Evolutionary conservation across 2,113 vertebrate species (phyloP).

Genomic region (Ceyx melanurus): DNA sequence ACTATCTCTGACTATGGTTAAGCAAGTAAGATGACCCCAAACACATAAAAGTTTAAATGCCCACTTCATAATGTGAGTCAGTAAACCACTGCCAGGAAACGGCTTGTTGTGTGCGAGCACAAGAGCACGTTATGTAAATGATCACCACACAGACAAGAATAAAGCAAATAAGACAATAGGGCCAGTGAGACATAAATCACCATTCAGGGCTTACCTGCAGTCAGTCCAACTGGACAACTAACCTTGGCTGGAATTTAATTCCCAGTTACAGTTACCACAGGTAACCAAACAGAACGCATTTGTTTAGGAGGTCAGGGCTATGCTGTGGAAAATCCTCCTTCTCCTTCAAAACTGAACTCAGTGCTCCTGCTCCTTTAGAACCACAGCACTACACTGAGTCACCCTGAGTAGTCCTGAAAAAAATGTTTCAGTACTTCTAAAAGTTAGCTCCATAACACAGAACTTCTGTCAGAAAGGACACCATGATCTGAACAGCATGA

Average conservation of each 20-base stretch:
- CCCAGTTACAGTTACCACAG: background rate
- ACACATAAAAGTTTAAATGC: background rate
- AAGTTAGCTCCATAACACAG: background rate
- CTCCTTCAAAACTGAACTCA: background rate
- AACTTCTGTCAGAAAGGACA: background rate
- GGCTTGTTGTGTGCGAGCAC: background rate
- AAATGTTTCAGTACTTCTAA: background rate
- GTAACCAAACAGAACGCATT: background rate
- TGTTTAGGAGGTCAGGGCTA: background rate
- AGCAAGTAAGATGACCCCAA: background rate
- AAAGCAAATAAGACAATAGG: background rate
- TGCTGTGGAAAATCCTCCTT: background rate
- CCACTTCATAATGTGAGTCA: slow-evolving; percentile 27
- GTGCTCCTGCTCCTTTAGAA: background rate
- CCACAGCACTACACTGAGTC: background rate
- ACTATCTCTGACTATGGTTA: background rate
- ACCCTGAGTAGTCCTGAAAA: background rate
- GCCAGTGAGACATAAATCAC: background rate
- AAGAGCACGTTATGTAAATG: background rate
- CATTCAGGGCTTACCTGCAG: background rate
- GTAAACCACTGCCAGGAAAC: slow-evolving; percentile 47
- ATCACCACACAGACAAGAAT: background rate
- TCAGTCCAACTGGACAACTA: background rate
- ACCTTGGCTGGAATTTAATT: background rate
- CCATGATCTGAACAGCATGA: background rate